Evolutionary conservation across 2,797 vertebrate genomes (phyloP).

Genomic region (Xenops minutus): DNA sequence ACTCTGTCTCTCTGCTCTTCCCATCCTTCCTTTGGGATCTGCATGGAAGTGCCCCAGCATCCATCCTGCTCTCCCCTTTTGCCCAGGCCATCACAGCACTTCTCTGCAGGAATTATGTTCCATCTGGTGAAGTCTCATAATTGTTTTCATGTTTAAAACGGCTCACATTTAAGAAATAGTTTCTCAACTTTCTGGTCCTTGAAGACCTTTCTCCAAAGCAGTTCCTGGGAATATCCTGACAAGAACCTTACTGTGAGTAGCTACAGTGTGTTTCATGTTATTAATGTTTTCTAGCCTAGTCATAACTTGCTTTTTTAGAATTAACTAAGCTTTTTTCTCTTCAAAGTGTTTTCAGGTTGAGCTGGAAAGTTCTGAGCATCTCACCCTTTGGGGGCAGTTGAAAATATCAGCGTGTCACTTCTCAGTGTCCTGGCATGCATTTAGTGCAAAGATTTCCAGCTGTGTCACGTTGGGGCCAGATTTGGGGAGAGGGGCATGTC

Average conservation of each 20-base stretch:
- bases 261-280: background rate
- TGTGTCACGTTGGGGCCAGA: background rate
- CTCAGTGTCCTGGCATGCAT: background rate
- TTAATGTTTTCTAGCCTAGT: background rate
- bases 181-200: background rate
- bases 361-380: background rate
- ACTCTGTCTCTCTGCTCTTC: background rate
- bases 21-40: accelerated
- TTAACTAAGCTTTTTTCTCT: background rate
- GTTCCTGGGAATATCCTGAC: background rate
- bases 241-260: background rate
- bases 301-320: background rate
- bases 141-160: background rate
- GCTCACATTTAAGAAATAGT: too few relatives aligned
- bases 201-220: background rate
- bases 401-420: background rate
- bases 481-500: background rate
- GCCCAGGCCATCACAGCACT: too few relatives aligned
- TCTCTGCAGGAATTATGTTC: background rate
- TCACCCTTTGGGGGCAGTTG: background rate
- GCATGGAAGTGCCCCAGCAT: background rate
- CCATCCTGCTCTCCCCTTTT: background rate
- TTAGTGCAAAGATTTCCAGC: background rate
- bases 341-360: background rate
- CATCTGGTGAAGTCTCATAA: background rate